These are phyloP conservation scores for Phenganax subtilis DNA, from an alignment of 92 coral and sea anemone species.

Conservation along the genomic window DNA sequence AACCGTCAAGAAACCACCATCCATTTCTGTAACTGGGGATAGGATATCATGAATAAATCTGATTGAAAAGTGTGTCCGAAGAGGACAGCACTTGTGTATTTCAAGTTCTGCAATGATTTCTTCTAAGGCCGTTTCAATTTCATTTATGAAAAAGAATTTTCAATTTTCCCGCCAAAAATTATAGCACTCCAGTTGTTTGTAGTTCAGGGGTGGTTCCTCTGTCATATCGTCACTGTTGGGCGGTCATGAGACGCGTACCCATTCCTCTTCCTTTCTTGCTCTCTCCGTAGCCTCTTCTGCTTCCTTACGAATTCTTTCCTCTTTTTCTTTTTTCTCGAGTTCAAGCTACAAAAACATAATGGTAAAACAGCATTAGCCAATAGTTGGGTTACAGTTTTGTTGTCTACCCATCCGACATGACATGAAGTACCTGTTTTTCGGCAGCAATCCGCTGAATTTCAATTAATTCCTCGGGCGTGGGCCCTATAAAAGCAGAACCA, in stretches of 20 bases:
- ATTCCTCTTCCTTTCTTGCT: constrained; percentile 82
- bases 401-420: background rate
- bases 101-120: no score
- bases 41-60: no score
- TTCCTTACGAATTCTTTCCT: constrained; percentile 78
- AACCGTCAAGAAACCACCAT: no score
- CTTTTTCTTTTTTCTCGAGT: constrained; percentile 70
- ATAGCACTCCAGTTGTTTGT: no score
- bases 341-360: constrained; percentile 54
- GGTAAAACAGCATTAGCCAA: background rate
- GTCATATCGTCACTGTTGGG: background rate
- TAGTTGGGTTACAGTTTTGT: background rate
- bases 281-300: constrained; percentile 94
- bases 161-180: no score
- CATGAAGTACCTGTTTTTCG: constrained; percentile 66
- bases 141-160: no score
- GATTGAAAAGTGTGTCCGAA: no score
- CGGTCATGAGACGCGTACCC: constrained; percentile 56
- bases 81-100: no score
- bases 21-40: no score
- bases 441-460: constrained; percentile 83
- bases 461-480: constrained; percentile 94
- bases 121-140: no score
- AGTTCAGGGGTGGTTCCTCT: background rate
- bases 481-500: constrained; percentile 51